A percentile compares a stretch with the other conserved stretches of the same genome.
Evolutionary conservation across 2,888 invertebrate genomes (phyloP).

Genomic region (Drosophila kuntzei): DNA sequence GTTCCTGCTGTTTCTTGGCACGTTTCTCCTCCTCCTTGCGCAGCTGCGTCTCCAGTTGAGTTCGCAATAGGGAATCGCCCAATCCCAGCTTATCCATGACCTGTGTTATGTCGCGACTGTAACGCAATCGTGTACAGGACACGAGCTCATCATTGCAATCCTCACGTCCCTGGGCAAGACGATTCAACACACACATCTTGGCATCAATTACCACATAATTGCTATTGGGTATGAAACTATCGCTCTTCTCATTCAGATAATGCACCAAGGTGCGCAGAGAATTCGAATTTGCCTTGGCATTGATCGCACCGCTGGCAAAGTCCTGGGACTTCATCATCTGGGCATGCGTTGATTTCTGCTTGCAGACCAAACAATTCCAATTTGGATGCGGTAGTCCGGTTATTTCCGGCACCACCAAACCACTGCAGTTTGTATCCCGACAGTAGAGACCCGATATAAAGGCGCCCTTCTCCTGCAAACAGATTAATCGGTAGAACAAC

Average conservation of each 20-base stretch:
- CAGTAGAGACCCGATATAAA: slow-evolving; percentile 84
- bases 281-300: slow-evolving; percentile 82
- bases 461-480: slow-evolving; percentile 83
- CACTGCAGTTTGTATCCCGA: slow-evolving; percentile 85
- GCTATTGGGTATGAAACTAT: slow-evolving; percentile 82
- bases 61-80: slow-evolving; percentile 84
- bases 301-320: slow-evolving; percentile 83
- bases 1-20: slow-evolving; percentile 64
- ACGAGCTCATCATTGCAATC: slow-evolving; percentile 79
- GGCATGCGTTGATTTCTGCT: slow-evolving; percentile 80
- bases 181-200: slow-evolving; percentile 81
- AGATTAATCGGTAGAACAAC: not conserved
- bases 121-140: slow-evolving; percentile 75
- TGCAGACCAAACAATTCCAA: slow-evolving; percentile 90
- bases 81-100: slow-evolving; percentile 83
- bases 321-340: slow-evolving; percentile 84
- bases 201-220: slow-evolving; percentile 84
- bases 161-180: slow-evolving; percentile 74
- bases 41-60: slow-evolving; percentile 76
- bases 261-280: slow-evolving; percentile 78
- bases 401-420: slow-evolving; percentile 86
- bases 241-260: slow-evolving; percentile 83
- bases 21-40: slow-evolving; percentile 70
- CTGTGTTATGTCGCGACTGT: slow-evolving; percentile 82
- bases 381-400: slow-evolving; percentile 87